Conservation (phyloP, 2,888 invertebrate genomes). For the Liposcelis brunnea region DNA sequence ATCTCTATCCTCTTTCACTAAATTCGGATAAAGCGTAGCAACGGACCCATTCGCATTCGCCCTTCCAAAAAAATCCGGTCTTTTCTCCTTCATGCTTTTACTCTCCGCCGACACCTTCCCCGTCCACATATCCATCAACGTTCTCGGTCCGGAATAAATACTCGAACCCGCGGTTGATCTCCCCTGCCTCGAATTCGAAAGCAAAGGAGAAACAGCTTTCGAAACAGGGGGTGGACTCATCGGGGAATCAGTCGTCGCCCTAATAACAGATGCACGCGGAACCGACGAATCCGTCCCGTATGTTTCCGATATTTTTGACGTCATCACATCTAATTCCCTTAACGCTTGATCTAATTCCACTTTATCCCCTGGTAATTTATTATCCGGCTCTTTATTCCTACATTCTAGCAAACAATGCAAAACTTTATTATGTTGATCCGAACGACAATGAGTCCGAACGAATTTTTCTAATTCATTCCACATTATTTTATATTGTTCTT, state of each 20-base stretch:
- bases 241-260: conserved; percentile 72
- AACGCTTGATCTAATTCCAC: conserved; percentile 43
- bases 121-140: conserved; percentile 27
- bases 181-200: conserved; percentile 9
- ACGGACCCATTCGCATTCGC: conserved; percentile 18
- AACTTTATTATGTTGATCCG: conserved; percentile 59
- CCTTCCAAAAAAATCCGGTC: conserved; percentile 27
- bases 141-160: conserved; percentile 16
- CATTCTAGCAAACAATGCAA: conserved; percentile 68
- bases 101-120: conserved; percentile 19
- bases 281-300: conserved; percentile 18
- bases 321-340: conserved; percentile 31
- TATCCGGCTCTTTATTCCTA: conserved; percentile 36
- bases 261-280: conserved; percentile 36
- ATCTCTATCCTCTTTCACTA: conserved; percentile 13
- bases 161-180: conserved; percentile 9
- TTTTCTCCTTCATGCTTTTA: conserved; percentile 19
- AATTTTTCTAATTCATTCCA: conserved; percentile 81
- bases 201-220: not conserved
- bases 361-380: conserved; percentile 33
- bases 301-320: not conserved
- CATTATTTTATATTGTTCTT: conserved; percentile 80
- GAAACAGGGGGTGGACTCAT: conserved; percentile 53
- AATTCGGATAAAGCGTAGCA: conserved; percentile 21
- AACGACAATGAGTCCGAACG: conserved; percentile 57